Conservation (phyloP, 2,113 vertebrate species). For the Neotoma lepida region DNA sequence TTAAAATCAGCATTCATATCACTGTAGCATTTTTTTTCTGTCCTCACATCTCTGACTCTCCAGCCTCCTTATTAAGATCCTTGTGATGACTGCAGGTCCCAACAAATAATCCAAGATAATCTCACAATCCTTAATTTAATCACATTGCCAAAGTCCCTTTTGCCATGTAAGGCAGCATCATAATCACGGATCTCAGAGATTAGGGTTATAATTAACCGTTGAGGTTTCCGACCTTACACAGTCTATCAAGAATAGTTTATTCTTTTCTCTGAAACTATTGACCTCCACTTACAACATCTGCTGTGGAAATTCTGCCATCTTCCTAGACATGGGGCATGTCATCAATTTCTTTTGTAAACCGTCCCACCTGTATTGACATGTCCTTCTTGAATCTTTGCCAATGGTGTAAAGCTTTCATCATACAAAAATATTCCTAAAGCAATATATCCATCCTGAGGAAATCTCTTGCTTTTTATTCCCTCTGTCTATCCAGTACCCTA, state of each 20-base stretch:
- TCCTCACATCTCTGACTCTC: not conserved
- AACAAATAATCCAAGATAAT: not conserved
- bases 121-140: conserved; percentile 23
- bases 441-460: not conserved
- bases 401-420: not conserved
- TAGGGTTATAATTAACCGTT: not conserved
- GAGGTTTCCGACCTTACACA: not conserved
- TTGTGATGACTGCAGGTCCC: not conserved
- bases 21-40: not conserved
- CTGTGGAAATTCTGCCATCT: conserved; percentile 38
- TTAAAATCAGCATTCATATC: not conserved
- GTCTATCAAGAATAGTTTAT: not conserved
- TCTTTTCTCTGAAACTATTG: conserved; percentile 18
- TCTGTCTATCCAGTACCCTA: not conserved
- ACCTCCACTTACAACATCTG: not conserved
- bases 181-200: not conserved
- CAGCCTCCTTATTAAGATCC: not conserved
- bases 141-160: not conserved
- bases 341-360: not conserved
- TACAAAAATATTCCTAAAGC: not conserved
- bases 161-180: not conserved
- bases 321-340: not conserved
- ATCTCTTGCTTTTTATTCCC: not conserved
- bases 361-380: not conserved
- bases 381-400: not conserved